Conservation (phyloP, 2,113 vertebrate species). For the Mirounga angustirostris region DNA sequence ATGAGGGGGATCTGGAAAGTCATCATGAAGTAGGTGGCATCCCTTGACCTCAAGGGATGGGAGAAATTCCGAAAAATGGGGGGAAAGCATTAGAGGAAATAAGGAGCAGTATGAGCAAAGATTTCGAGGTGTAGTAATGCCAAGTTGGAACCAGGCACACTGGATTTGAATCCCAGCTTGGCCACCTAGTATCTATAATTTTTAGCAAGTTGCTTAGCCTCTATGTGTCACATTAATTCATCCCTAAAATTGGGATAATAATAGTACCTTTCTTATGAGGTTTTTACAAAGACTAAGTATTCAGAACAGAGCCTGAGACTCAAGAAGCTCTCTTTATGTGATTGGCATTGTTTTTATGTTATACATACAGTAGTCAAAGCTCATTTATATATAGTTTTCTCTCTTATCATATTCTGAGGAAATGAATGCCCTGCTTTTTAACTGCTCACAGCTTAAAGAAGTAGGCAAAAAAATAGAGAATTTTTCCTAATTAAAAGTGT, state of each 20-base stretch:
- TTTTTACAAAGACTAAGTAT: background rate
- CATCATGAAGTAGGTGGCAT: background rate
- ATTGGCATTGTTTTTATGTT: background rate
- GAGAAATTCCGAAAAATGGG: background rate
- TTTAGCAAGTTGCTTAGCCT: background rate
- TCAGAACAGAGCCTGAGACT: background rate
- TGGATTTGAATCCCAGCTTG: background rate
- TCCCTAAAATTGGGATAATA: background rate
- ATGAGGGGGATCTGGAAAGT: background rate
- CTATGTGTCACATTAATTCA: background rate
- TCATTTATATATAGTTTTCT: background rate
- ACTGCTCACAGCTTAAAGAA: constrained; percentile 52
- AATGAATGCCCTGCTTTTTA: constrained; percentile 41
- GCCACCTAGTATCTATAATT: background rate
- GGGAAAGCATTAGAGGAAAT: background rate
- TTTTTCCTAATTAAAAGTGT: constrained; percentile 50
- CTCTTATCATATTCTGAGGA: background rate
- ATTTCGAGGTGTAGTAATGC: background rate
- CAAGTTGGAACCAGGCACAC: background rate
- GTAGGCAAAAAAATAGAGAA: constrained; percentile 14
- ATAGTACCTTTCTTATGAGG: background rate
- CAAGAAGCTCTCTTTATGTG: background rate
- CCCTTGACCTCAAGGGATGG: background rate
- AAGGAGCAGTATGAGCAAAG: background rate
- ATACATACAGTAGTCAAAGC: background rate